Base-by-base conservation (phyloP, 2,888 invertebrate genomes). In the Lamellibrachia columna region DNA sequence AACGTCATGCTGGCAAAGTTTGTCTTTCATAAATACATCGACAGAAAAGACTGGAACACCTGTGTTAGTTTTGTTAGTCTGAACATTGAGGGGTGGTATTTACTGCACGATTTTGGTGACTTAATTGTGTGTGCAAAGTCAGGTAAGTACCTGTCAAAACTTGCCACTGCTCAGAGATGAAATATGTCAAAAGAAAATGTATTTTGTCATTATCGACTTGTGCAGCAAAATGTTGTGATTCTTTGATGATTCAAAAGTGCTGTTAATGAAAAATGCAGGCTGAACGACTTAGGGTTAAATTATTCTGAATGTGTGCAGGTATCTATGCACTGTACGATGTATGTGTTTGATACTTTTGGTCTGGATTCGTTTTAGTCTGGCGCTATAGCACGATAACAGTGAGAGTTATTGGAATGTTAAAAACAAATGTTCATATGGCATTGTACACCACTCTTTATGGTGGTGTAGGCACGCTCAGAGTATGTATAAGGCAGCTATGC, bases 61-160 rank as follows among this genome's bases (percentile, higher is more conserved):
- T 9, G 55, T 55, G 55, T 9, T 55, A 9, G 55, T 2, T 55
- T 55, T 55, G 4, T 55, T 75, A 22, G 75, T 75, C 75, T n/a
- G 22, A 3, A 22, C n/a, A 15, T 75, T 2, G 75, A 4, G 22
- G 15, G n/a, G n/a, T 75, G 22, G 75, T n/a, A 22, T 75, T 6
- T 75, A 22, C 75, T 75, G 15, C 75, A 75, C 75, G n/a, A 75
- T 75, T 75, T 75, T 75, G 75, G 75, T 75, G 75, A 75, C 75
- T 75, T 75, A 75, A 75, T 75, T n/a, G n/a, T 75, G 75, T 75
- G 75, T 75, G 75, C 75, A 15, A 75, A 75, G 75, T 75, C n/a
- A 75, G 15, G 15, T 22, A 75, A 75, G 75, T 15, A 22, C n/a
- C 22, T 15, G 75, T 75, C 75, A 22, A 75, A 75, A n/a, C 75